Base-by-base conservation (phyloP, 2,888 invertebrate genomes). In the Augiades crinisus region DNA sequence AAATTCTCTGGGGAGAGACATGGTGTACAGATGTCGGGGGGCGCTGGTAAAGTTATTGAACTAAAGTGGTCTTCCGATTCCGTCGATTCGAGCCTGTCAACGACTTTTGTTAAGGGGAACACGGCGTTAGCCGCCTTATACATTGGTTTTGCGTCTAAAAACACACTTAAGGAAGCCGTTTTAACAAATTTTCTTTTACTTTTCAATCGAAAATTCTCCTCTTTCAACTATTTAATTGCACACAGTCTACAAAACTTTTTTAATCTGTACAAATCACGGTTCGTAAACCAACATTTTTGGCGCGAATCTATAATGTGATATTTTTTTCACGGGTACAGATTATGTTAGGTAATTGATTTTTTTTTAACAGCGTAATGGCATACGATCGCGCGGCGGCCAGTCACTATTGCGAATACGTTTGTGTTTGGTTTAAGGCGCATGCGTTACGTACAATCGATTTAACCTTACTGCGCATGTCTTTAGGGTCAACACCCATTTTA, bases 1-100 rank as follows among this genome's bases (percentile, higher is more conserved):
- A 74, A 92, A 92, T 71, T 92, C 91, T 63, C 92, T 78, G 53
- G 92, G 92, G 60, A 92, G 67, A 65, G 92, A 92, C 92, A 92
- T 92, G 54, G 52, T 54, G 5, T 31, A 7, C 36, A 17, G 31
- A 70, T 78, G 54, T 81, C 74, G 1, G 88, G 88, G 13, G 88
- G 86, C 0, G 86, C 86, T n/a, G 84, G 82, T 52, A 86, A 56
- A 0, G 80, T 72, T 40, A 80, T 65, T 5, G 69, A 66, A 41
- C 67, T 70, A 71, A 81, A 80, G 56, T 83, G 78, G 38, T 87
- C 86, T 55, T 88, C 88, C 0, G 88, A 80, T 53, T 89, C 88
- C 55, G 88, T 89, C 0, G 86, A 86, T 53, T 75, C 78, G 51
- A 87, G 64, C 56, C 75, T 74, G 12, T 60, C 57, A 14, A 62